Percentiles rank a stretch among this genome's conserved stretches.
These are phyloP conservation scores for Discoglossus pictus DNA, from an alignment of 2,797 vertebrate species.

Conservation along the genomic window DNA sequence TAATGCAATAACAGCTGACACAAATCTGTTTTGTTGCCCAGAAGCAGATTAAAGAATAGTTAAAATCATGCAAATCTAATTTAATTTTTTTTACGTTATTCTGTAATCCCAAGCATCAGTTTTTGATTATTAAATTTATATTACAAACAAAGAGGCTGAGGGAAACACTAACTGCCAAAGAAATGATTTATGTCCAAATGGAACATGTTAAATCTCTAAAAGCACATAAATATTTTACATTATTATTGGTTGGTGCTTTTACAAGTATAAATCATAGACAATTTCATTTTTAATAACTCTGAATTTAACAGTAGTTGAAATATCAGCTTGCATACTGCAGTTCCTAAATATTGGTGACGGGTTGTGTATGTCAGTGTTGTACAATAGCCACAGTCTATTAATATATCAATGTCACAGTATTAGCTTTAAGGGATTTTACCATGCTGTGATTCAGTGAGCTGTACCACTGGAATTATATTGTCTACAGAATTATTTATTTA, in stretches of 20 bases:
- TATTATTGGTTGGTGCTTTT: constrained; percentile 59
- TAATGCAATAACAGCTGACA: constrained; percentile 80
- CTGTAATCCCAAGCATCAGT: constrained; percentile 64
- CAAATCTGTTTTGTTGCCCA: constrained; percentile 79
- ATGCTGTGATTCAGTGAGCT: no score
- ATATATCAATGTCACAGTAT: no score
- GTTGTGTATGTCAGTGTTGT: no score
- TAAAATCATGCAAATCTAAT: constrained; percentile 75
- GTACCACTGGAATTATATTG: no score
- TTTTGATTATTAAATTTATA: constrained; percentile 70
- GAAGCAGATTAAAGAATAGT: constrained; percentile 78
- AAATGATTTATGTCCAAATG: constrained; percentile 63
- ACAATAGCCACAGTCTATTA: no score
- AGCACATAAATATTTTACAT: constrained; percentile 66
- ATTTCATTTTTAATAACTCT: constrained; percentile 17
- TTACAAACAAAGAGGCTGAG: constrained; percentile 57
- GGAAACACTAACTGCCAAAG: constrained; percentile 58
- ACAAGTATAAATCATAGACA: constrained; percentile 62
- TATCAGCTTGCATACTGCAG: no score
- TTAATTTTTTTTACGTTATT: constrained; percentile 66
- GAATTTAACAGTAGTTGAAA: background rate
- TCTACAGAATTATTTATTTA: no score
- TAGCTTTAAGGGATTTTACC: no score
- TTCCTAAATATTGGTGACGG: no score
- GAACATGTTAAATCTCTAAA: constrained; percentile 60